phyloP scores from a whole-genome alignment of 1,140 invertebrate species.

The Polypedilum pembai region DNA sequence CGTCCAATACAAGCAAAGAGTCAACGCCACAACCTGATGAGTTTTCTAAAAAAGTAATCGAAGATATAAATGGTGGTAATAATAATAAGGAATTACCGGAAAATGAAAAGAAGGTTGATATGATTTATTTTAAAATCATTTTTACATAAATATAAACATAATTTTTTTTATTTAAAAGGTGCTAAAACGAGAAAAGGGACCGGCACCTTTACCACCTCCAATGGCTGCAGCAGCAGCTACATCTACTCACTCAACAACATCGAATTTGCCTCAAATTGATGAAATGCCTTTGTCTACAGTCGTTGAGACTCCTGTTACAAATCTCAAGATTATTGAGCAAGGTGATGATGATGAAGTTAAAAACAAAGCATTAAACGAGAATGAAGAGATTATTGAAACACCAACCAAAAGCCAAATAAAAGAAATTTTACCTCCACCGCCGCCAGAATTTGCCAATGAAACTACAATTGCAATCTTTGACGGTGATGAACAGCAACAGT shows the following conservation, averaged over 20 bases:
- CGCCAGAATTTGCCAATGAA: constrained; percentile 8
- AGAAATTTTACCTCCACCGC: constrained; percentile 30
- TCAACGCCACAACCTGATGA: constrained; percentile 36
- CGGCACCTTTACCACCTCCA: constrained; percentile 56
- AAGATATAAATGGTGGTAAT: neutral
- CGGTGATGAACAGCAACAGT: neutral
- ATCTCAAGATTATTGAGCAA: constrained; percentile 24
- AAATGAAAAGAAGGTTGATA: constrained; percentile 31
- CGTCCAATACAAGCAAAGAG: constrained; percentile 43
- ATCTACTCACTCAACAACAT: constrained; percentile 47
- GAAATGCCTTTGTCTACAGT: constrained; percentile 16
- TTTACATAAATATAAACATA: no score
- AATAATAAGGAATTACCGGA: constrained; percentile 3
- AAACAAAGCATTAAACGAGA: neutral
- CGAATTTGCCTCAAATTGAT: constrained; percentile 41
- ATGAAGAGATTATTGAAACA: constrained; percentile 25
- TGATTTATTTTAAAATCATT: constrained; percentile 29
- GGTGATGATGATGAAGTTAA: constrained; percentile 3
- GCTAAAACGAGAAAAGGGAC: constrained; percentile 62
- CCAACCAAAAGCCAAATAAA: constrained; percentile 30
- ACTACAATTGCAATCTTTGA: neutral
- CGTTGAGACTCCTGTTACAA: neutral
- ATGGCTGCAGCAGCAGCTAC: constrained; percentile 40
- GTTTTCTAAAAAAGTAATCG: constrained; percentile 25
- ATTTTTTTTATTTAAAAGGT: constrained; percentile 39